Evolutionary conservation across 2,888 invertebrate genomes (phyloP).

Genomic region (Drosophila flavopinicola): DNA sequence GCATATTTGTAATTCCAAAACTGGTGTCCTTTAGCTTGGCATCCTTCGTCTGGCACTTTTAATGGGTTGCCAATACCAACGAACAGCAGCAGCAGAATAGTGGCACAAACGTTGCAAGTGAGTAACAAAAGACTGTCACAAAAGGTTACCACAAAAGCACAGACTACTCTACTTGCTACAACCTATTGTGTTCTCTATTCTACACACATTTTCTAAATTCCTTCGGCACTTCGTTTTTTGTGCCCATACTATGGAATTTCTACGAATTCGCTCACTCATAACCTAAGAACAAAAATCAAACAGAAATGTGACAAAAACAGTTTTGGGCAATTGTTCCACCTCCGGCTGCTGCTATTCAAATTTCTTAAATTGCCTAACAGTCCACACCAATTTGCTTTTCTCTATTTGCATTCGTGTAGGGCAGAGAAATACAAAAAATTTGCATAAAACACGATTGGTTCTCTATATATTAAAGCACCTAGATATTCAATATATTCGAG

Average conservation of each 20-base stretch:
- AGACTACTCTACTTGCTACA: constrained; percentile 12
- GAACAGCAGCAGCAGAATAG: background rate
- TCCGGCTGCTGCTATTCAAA: background rate
- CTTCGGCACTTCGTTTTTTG: constrained; percentile 22
- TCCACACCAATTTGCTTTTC: background rate
- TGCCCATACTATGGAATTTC: constrained; percentile 21
- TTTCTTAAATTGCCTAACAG: background rate
- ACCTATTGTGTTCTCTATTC: constrained; percentile 15
- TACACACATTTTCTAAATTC: constrained; percentile 23
- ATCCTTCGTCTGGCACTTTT: constrained; percentile 21
- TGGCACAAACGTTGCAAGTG: constrained; percentile 7
- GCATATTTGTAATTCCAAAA: constrained; percentile 42
- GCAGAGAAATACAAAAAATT: too few species aligned
- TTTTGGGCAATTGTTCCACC: background rate
- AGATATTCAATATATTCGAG: too few species aligned
- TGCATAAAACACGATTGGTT: too few species aligned
- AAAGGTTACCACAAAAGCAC: constrained; percentile 21
- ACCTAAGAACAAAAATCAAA: background rate
- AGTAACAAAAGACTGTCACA: constrained; percentile 29
- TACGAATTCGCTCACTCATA: constrained; percentile 35
- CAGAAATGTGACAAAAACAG: background rate
- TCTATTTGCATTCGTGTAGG: background rate
- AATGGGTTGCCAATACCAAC: constrained; percentile 56
- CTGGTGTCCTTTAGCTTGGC: constrained; percentile 14
- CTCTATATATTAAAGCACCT: too few species aligned